phyloP scores from a whole-genome alignment of 2,888 invertebrate genomes.

The Microdon myrmicae region DNA sequence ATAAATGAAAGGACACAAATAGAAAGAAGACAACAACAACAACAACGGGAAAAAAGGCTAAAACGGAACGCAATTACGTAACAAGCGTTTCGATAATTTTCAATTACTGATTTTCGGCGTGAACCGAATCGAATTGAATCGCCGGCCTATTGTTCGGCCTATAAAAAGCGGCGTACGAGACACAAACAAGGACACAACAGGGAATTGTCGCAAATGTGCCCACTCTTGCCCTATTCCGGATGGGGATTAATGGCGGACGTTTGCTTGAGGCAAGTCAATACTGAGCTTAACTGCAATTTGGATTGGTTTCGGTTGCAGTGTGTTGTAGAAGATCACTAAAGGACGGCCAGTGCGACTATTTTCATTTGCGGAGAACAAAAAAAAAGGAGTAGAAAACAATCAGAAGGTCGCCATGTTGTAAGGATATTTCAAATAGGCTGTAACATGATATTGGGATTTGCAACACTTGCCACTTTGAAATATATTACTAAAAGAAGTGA shows the following conservation, averaged over 20 bases:
- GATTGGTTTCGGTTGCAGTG: slow-evolving; percentile 3
- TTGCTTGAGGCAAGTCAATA: slow-evolving; percentile 10
- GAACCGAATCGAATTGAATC: slow-evolving; percentile 47
- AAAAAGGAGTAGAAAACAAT: slow-evolving; percentile 38
- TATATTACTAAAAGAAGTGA: too few relatives aligned
- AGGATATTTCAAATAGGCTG: too few relatives aligned
- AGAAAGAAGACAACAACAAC: too few relatives aligned
- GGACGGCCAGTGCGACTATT: slow-evolving; percentile 28
- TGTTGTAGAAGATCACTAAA: slow-evolving; percentile 3
- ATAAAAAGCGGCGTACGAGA: slow-evolving; percentile 20
- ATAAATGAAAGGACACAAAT: too few relatives aligned
- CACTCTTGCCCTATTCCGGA: slow-evolving; percentile 28
- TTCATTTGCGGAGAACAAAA: slow-evolving; percentile 45
- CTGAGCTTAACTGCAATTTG: slow-evolving; percentile 16
- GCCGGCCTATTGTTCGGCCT: slow-evolving; percentile 29
- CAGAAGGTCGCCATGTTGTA: slow-evolving; percentile 45
- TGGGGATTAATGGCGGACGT: not conserved
- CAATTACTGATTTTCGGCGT: slow-evolving; percentile 59
- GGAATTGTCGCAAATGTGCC: slow-evolving; percentile 37
- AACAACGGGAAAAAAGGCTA: slow-evolving; percentile 18
- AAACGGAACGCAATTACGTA: slow-evolving; percentile 65
- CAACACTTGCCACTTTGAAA: too few relatives aligned
- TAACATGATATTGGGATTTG: too few relatives aligned
- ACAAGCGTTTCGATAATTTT: slow-evolving; percentile 67
- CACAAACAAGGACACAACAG: slow-evolving; percentile 25